A percentile compares a stretch with the other conserved stretches of the same genome.
phyloP scores from a whole-genome alignment of 2,888 invertebrate species.

The Drosophila imparisetae region DNA sequence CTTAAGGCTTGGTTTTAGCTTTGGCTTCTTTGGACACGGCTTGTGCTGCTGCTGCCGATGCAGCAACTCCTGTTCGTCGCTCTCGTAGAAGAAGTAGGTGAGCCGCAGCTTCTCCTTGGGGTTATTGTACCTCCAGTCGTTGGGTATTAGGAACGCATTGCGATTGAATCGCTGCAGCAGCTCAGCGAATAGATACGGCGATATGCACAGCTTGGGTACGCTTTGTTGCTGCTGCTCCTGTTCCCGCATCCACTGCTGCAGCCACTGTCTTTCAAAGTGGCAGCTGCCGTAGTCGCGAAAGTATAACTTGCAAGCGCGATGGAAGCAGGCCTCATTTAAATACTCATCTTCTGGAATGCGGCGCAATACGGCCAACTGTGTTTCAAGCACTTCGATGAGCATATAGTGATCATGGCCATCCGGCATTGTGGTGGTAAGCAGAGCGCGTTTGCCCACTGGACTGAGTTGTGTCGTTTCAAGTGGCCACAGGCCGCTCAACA shows the following conservation, averaged over 20 bases:
- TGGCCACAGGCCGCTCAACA: conserved; percentile 65
- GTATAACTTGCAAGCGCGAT: conserved; percentile 63
- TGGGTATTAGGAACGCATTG: conserved; percentile 74
- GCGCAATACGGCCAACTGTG: conserved; percentile 74
- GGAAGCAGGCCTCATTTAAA: conserved; percentile 31
- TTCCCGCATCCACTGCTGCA: conserved; percentile 18
- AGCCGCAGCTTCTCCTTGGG: conserved; percentile 69
- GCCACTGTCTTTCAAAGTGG: background rate
- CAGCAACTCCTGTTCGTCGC: conserved; percentile 34
- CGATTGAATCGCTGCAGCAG: conserved; percentile 66
- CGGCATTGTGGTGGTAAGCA: conserved; percentile 75
- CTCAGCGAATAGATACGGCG: conserved; percentile 73
- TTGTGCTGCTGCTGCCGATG: background rate
- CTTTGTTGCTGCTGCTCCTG: conserved; percentile 62
- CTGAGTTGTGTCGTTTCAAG: conserved; percentile 39
- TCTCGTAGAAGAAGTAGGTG: conserved; percentile 81
- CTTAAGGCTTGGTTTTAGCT: background rate
- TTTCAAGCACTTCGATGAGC: conserved; percentile 80
- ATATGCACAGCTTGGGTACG: conserved; percentile 77
- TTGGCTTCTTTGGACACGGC: background rate
- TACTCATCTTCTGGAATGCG: conserved; percentile 30
- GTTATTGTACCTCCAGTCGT: conserved; percentile 65
- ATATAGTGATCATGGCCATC: conserved; percentile 70
- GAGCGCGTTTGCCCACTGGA: conserved; percentile 37
- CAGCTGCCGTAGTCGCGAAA: conserved; percentile 35